Conservation (phyloP, 2,888 invertebrate genomes). For the Lucinisca nassula region DNA sequence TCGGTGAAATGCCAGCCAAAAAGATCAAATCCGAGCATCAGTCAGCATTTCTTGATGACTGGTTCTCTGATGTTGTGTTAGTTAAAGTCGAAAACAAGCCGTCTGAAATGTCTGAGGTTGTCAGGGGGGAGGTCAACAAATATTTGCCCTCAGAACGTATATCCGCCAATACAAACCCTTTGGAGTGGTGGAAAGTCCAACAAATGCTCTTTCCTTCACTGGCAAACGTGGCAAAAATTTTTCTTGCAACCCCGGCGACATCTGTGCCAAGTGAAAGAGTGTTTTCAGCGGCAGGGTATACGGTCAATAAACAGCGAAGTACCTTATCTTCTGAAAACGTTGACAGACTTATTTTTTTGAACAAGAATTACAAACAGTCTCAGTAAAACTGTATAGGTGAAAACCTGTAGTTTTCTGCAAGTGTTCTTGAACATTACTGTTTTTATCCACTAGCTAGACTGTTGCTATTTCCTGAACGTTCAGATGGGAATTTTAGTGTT, state of each 20-base stretch:
- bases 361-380: constrained; percentile 7
- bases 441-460: too few relatives aligned
- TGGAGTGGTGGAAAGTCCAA: constrained; percentile 1
- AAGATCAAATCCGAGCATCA: background rate
- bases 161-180: background rate
- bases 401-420: too few relatives aligned
- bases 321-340: background rate
- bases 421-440: too few relatives aligned
- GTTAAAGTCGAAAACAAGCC: background rate
- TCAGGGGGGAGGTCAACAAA: background rate
- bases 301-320: constrained; percentile 3
- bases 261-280: constrained; percentile 11
- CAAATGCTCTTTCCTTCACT: background rate
- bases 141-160: background rate
- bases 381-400: too few relatives aligned
- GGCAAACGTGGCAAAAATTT: background rate
- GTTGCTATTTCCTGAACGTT: too few relatives aligned
- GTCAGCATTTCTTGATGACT: background rate
- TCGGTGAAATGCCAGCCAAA: background rate
- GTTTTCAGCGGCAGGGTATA: background rate
- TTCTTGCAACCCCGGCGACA: background rate
- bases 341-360: constrained; percentile 3
- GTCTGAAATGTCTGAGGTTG: background rate
- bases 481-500: too few relatives aligned
- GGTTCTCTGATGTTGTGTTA: background rate